phyloP scores from a whole-genome alignment of 2,888 invertebrate genomes.

The Brachypalpus laphriformis region DNA sequence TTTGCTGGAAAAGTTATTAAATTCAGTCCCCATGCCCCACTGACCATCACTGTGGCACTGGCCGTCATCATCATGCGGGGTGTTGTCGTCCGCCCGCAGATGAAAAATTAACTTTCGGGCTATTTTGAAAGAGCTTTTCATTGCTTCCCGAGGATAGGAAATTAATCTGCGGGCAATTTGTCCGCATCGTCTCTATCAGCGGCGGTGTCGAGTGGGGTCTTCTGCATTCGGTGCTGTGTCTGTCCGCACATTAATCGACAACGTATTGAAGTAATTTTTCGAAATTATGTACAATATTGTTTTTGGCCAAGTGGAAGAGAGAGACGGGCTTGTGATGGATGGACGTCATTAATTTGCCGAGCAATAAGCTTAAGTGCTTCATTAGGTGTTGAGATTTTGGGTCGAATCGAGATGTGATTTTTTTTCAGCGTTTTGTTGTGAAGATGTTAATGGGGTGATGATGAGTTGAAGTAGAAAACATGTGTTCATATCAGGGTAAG shows the following conservation, averaged over 20 bases:
- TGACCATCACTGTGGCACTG: slow-evolving; percentile 24
- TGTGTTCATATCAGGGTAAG: too few species aligned
- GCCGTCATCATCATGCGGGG: slow-evolving; percentile 40
- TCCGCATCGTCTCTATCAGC: slow-evolving; percentile 51
- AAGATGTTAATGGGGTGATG: slow-evolving; percentile 1
- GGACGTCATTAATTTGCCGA: slow-evolving; percentile 57
- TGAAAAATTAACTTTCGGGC: slow-evolving; percentile 70
- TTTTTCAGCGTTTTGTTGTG: background rate
- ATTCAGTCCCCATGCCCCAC: slow-evolving; percentile 33
- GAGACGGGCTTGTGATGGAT: slow-evolving; percentile 38
- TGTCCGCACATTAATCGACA: slow-evolving; percentile 59
- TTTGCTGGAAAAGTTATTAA: slow-evolving; percentile 69
- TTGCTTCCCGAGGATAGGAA: slow-evolving; percentile 62
- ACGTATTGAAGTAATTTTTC: slow-evolving; percentile 67
- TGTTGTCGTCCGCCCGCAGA: slow-evolving; percentile 66
- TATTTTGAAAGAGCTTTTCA: slow-evolving; percentile 73
- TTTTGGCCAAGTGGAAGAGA: slow-evolving; percentile 5
- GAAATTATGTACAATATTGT: slow-evolving; percentile 69
- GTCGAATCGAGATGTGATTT: background rate
- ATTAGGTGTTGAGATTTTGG: slow-evolving; percentile 51
- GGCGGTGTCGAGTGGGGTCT: background rate
- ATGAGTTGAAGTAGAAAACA: background rate
- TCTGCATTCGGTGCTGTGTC: slow-evolving; percentile 1
- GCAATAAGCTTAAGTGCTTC: slow-evolving; percentile 69
- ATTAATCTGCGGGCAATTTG: slow-evolving; percentile 71